phyloP scores from a whole-genome alignment of 2,888 invertebrate genomes.

The Hypena proboscidalis region DNA sequence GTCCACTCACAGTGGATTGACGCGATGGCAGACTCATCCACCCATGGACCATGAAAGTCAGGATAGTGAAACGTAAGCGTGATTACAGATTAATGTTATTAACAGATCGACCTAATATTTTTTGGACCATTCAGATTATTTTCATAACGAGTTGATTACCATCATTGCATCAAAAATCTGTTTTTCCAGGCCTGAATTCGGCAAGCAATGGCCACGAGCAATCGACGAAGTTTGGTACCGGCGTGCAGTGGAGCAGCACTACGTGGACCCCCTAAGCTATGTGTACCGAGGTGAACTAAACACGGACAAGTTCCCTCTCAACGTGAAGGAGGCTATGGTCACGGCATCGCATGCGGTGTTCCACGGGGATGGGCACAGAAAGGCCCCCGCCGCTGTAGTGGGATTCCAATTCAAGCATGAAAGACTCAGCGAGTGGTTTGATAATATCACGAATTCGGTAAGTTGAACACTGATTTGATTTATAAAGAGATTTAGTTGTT shows the following conservation, averaged over 20 bases:
- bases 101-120: too few relatives aligned
- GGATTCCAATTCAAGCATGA: conserved; percentile 93
- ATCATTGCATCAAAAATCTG: too few relatives aligned
- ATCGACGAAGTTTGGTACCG: conserved; percentile 96
- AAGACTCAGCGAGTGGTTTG: conserved; percentile 90
- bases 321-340: conserved; percentile 89
- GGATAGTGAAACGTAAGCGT: conserved; percentile 72
- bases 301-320: conserved; percentile 74
- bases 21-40: conserved; percentile 92
- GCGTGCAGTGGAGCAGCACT: conserved; percentile 94
- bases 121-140: too few relatives aligned
- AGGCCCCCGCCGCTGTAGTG: conserved; percentile 88
- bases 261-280: conserved; percentile 90
- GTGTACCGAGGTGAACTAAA: conserved; percentile 87
- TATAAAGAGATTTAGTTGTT: too few relatives aligned
- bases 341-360: conserved; percentile 95
- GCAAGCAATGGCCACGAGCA: conserved; percentile 89
- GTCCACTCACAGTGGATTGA: conserved; percentile 95
- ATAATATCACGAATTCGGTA: conserved; percentile 91
- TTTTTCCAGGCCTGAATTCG: conserved; percentile 87
- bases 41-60: conserved; percentile 69
- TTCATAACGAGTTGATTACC: too few relatives aligned
- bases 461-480: conserved; percentile 42
- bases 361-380: conserved; percentile 84
- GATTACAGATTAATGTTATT: too few relatives aligned